Base-by-base conservation (phyloP, 1,140 invertebrate genomes). In the Daktulosphaira vitifoliae region DNA sequence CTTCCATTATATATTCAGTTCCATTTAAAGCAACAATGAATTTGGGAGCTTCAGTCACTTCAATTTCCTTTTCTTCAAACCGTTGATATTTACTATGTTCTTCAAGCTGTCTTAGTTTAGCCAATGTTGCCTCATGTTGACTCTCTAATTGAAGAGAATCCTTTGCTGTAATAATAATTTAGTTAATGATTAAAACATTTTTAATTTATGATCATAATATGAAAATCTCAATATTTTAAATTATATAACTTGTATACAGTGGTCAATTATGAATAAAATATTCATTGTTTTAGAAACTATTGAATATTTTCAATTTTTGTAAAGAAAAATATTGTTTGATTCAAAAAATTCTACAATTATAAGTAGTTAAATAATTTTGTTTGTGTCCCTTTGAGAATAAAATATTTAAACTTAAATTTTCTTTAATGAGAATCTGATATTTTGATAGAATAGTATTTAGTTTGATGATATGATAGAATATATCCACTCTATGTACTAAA, bases 21-120 rank as follows among this genome's bases (percentile, higher is more conserved):
- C 90, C 91, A 72, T 89, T 90, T 16, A 95, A 75, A 75, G 90
- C 84, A 16, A 89, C 90, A 1, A 88, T 84, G 71, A 96, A 97
- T 49, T 81, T 80, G 2, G 93, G 93, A 64, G 87, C 84, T 73
- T 90, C 86, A 33, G 82, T 92, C 0, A 92, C 82, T 11, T 82
- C 73, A 39, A 87, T 78, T 67, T 94, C 90, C 69, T 91, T 84
- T 75, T 92, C 83, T 79, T 90, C 85, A 70, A 81, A 79, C 69
- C 91, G 80, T 71, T 85, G 83, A 70, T 90, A 91, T 69, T 82
- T 84, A 33, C 82, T 82, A 23, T 84, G 76, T 73, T 91, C 90
- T 79, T 96, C 92, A 68, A 96, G 78, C 68, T 87, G 83, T 72
- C 89, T 86, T 25, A 96, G 82, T 76, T 93, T 92, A 69, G 90